phyloP scores from a whole-genome alignment of 2,888 invertebrate genomes.

The Alloplasta piceator region DNA sequence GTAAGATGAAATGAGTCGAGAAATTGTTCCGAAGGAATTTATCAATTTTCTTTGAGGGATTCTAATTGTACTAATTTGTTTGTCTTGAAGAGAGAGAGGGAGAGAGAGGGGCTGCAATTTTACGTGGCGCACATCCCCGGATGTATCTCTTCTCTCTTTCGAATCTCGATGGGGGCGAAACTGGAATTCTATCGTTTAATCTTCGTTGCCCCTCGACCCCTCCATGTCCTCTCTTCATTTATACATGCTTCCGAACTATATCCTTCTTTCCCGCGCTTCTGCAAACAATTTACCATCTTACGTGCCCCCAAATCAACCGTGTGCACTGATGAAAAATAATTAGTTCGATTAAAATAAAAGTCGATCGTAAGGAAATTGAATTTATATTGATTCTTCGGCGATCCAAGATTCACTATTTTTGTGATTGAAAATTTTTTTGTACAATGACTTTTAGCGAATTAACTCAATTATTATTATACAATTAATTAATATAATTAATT shows the following conservation, averaged over 20 bases:
- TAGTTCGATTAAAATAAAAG: no score
- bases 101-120: slow-evolving; percentile 11
- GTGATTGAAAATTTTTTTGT: no score
- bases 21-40: slow-evolving; percentile 83
- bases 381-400: no score
- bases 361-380: no score
- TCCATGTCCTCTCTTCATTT: slow-evolving; percentile 2
- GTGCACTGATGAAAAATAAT: no score
- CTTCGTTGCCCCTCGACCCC: slow-evolving; percentile 69
- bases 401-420: no score
- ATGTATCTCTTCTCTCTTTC: slow-evolving; percentile 24
- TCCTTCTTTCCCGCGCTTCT: no score
- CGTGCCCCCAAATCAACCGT: no score
- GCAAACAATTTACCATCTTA: no score
- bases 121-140: slow-evolving; percentile 10
- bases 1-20: slow-evolving; percentile 82
- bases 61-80: slow-evolving; percentile 84
- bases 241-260: not conserved
- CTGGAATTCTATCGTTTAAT: slow-evolving; percentile 82
- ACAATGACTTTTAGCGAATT: no score
- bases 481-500: no score
- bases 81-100: slow-evolving; percentile 71
- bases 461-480: no score
- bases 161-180: slow-evolving; percentile 65
- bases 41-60: slow-evolving; percentile 83